A percentile compares a stretch with the other conserved stretches of the same genome.
Conservation (phyloP, 2,113 vertebrate genomes). For the Equus przewalskii region DNA sequence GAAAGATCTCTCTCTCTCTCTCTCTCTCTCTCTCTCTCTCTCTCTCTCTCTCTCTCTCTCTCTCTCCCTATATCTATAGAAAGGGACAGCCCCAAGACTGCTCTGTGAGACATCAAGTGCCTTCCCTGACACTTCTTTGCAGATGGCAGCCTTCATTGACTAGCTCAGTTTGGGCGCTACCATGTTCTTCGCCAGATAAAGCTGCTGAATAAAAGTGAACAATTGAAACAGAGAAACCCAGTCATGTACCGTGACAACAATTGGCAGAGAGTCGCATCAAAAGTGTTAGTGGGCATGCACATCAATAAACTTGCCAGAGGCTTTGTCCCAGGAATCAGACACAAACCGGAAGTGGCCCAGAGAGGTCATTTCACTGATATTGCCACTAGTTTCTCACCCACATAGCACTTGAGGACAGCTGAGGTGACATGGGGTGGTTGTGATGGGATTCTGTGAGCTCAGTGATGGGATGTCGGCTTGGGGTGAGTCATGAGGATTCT, state of each 20-base stretch:
- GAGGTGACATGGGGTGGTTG: not conserved
- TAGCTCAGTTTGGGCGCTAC: too few species aligned
- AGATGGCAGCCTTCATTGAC: not conserved
- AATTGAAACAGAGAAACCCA: accelerated
- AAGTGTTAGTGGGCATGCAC: not conserved
- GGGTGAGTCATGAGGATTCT: not conserved
- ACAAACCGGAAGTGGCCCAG: not conserved
- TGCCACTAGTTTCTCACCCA: not conserved
- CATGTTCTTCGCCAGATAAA: not conserved
- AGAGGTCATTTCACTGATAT: not conserved
- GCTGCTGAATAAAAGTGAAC: not conserved
- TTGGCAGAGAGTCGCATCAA: not conserved
- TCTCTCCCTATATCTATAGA: too few species aligned
- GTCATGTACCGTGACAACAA: not conserved
- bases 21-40: too few species aligned
- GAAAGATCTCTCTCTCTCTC: too few species aligned
- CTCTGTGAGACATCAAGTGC: not conserved
- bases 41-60: too few species aligned
- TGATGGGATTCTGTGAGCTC: not conserved
- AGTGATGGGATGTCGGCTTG: not conserved
- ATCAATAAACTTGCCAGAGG: not conserved
- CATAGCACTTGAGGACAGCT: not conserved
- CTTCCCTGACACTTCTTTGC: not conserved
- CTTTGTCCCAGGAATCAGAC: accelerated
- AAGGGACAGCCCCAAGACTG: not conserved